Base-by-base conservation (phyloP, 2,113 vertebrate species). In the Sisor rabdophorus region DNA sequence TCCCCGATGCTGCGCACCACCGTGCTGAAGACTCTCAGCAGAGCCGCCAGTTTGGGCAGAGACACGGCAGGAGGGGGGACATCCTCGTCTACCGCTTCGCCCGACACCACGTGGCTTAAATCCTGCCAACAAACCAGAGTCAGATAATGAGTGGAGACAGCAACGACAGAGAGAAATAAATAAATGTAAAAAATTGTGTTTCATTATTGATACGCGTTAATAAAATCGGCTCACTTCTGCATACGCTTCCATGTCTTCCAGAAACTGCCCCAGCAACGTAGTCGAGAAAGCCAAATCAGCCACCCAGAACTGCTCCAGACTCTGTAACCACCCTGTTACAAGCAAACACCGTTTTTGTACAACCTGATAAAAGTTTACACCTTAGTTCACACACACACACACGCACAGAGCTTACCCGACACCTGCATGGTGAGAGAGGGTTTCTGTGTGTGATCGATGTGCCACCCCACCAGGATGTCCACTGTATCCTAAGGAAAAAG, bases 211-310 rank as follows among this genome's bases (percentile, higher is more conserved):
- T 36, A 36, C 3, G 32, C 32, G 0, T 71, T 28, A n/a, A 12
- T 13, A 6, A 22, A 50, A 26, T 0, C n/a, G 0, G 28, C 40
- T 44, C 40, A 93, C 97, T 94, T 99, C 97, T 80, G 97, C 97
- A 81, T 99, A 99, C 16, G 97, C 97, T 83, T 99, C 97, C 97
- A 99, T 99, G 75, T 99, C 97, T 85, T 99, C 97, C 77, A 99
- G 87, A 91, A 98, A 99, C 86, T 99, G 97, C 36, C 97, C 96
- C 89, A 99, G 88, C 22, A 99, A 88, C 0, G 97, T 98, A 54
- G 96, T 98, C 84, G 97, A 99, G 91, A 99, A 99, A 72, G 94
- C 93, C 82, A 99, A 92, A 87, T 99, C 97, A 72, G 97, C 97
- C 83, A 99, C 97, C 97, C 97, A 99, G 87, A 99, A 99, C 61